Evolutionary conservation across 2,888 invertebrate genomes (phyloP), one percentile per base, ranked within the genome.

Genomic region (Drosophila kokeensis): DNA sequence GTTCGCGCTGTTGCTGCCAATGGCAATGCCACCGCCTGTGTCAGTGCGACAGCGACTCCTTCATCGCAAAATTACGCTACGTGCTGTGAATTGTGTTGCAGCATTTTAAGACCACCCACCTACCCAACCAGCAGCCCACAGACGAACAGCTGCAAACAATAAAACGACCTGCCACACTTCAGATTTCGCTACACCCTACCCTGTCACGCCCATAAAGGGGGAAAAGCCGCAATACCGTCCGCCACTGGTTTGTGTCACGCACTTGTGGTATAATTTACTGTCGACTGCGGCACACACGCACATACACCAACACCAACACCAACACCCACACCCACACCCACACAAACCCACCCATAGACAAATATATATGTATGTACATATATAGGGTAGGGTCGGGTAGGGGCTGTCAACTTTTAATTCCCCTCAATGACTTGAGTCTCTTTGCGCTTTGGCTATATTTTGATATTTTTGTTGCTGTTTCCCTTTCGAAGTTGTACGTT

Each of bases 231-330:
- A 71, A 54, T 79, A 36, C 58, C 59, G 50, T 48, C 52, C 73
- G 66, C 63, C 69, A 65, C 54, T 68, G 72, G 82, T 74, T 82
- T 82, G 79, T 85, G 87, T 86, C 86, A 86, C 86, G 86, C 86
- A 89, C 87, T 86, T 87, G 84, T 79, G 87, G 87, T 84, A 86
- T 86, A 89, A 86, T 84, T 86, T 86, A 86, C 84, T 87, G 69
- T 76, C 63, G 67, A 86, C 76, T 79, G 76, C 83, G 69, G 64
- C 69, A 65, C 55, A 64, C 77, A 79, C 57, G n/a, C 58, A 60
- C 60, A 62, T 52, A 54, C 55, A 65, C 54, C 30, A 40, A 21
- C 54, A 32, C 40, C 54, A 24, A 24, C 24, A 24, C 24, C 24
- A n/a, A n/a, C 45, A 42, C 40, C 34, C 36, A 48, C 49, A 24